Evolutionary conservation across 2,797 vertebrate genomes (phyloP).

Genomic region (Heteromormyrus szaboi): DNA sequence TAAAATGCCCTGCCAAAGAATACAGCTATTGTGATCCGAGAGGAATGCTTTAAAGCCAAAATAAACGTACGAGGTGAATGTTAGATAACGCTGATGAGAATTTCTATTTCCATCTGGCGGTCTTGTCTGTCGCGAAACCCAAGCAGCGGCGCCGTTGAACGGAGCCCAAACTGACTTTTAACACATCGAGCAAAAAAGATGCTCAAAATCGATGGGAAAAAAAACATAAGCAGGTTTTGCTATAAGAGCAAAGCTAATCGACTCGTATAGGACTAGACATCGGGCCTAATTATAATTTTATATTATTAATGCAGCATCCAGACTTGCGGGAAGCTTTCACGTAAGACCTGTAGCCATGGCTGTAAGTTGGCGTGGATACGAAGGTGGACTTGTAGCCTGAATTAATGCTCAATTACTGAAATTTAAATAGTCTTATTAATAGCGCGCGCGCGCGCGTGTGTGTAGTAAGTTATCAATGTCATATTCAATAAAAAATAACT

Average conservation of each 20-base stretch:
- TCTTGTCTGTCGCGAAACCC: neutral
- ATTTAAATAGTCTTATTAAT: neutral
- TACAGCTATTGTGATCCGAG: conserved; percentile 2
- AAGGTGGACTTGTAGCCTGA: neutral
- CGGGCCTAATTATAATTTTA: neutral
- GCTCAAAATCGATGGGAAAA: neutral
- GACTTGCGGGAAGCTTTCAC: neutral
- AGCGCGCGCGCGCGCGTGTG: neutral
- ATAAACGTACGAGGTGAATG: neutral
- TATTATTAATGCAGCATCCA: neutral
- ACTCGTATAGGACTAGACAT: neutral
- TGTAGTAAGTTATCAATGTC: neutral
- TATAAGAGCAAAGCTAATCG: neutral
- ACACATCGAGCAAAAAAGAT: neutral
- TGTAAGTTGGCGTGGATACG: neutral
- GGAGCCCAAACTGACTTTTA: neutral
- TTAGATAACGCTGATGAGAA: conserved; percentile 8
- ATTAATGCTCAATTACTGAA: neutral
- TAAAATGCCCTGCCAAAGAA: neutral
- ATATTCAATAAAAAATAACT: neutral
- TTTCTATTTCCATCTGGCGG: conserved; percentile 12
- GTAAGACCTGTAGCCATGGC: neutral
- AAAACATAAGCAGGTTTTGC: neutral
- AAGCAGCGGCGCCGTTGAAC: neutral
- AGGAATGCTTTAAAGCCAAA: conserved; percentile 5